A percentile compares a stretch with the other conserved stretches of the same genome.
Conservation (phyloP, 2,888 invertebrate genomes). For the Netelia inedita region DNA sequence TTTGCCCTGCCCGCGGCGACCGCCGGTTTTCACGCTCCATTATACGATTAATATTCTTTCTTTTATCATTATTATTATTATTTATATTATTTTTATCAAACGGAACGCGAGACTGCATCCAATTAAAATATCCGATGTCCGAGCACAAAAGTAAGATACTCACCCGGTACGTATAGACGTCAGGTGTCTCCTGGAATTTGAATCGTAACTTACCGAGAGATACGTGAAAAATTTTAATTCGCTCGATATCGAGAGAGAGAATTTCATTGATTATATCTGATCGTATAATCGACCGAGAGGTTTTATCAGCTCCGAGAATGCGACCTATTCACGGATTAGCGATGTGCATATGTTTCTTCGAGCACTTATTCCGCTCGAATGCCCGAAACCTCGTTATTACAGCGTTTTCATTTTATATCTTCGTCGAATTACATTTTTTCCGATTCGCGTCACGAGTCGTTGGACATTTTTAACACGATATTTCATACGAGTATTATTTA, state of each 20-base stretch:
- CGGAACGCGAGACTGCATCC: slow-evolving; percentile 21
- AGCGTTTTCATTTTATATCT: neutral
- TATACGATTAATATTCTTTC: slow-evolving; percentile 31
- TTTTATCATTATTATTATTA: slow-evolving; percentile 8
- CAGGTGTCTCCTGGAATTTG: slow-evolving; percentile 22
- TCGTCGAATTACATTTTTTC: neutral
- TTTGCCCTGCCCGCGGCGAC: slow-evolving; percentile 47
- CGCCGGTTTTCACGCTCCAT: slow-evolving; percentile 52
- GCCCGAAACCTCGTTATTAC: neutral
- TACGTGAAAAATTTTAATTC: neutral
- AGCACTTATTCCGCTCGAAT: neutral
- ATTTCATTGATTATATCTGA: slow-evolving; percentile 1
- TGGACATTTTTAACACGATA: neutral
- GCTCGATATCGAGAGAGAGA: neutral
- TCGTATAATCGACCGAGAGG: neutral
- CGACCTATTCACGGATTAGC: neutral
- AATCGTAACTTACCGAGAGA: neutral
- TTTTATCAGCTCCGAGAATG: neutral
- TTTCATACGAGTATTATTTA: neutral
- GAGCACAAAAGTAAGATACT: slow-evolving; percentile 19
- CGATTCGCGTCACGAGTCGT: neutral
- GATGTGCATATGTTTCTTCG: neutral
- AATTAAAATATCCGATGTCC: slow-evolving; percentile 29
- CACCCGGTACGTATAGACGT: slow-evolving; percentile 10
- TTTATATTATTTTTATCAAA: neutral